Conservation (phyloP, 2,888 invertebrate genomes). For the Parnassius smintheus region DNA sequence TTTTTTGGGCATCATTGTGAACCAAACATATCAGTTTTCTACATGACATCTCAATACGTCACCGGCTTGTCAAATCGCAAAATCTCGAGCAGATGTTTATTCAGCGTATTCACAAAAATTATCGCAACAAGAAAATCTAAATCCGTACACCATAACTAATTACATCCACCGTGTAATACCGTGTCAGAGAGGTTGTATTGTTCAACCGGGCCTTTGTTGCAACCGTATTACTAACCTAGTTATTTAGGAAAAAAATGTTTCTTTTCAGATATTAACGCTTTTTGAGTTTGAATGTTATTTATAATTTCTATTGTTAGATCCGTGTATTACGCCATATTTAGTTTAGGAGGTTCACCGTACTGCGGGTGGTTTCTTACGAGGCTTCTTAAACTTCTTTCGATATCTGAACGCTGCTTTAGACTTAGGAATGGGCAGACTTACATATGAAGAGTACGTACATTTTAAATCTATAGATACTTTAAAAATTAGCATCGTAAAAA, state of each 20-base stretch:
- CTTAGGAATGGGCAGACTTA: too few species aligned
- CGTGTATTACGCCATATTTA: conserved; percentile 64
- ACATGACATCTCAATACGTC: conserved; percentile 73
- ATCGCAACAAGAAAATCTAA: conserved; percentile 78
- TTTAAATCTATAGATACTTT: too few species aligned
- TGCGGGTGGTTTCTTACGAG: conserved; percentile 27
- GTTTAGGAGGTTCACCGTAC: conserved; percentile 45
- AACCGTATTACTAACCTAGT: conserved; percentile 79
- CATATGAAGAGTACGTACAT: too few species aligned
- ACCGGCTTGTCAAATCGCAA: conserved; percentile 65
- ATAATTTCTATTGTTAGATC: conserved; percentile 67
- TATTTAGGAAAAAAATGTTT: conserved; percentile 59
- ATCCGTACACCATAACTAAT: conserved; percentile 81
- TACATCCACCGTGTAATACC: conserved; percentile 78
- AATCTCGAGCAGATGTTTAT: conserved; percentile 75
- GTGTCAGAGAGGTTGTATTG: conserved; percentile 62
- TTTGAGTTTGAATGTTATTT: conserved; percentile 70
- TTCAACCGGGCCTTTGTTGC: conserved; percentile 57
- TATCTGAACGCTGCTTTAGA: too few species aligned
- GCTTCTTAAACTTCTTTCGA: neutral
- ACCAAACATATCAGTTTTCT: conserved; percentile 70
- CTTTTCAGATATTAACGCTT: conserved; percentile 69
- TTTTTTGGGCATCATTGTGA: conserved; percentile 67
- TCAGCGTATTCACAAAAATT: conserved; percentile 73
- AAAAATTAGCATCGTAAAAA: too few species aligned